phyloP scores from a whole-genome alignment of 2,888 invertebrate species.

The Apamea epomidion region DNA sequence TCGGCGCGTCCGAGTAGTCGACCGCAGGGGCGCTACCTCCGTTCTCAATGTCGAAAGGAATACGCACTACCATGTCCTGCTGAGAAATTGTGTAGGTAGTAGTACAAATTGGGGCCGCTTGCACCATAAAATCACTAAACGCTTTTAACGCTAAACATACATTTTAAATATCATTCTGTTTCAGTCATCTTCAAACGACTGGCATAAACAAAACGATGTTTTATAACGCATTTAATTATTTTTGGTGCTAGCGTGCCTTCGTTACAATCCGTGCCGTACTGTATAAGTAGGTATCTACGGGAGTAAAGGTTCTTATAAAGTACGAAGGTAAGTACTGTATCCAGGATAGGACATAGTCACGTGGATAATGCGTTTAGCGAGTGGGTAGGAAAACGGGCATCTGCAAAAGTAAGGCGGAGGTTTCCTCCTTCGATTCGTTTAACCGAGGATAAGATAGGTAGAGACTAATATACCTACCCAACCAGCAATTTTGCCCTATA shows the following conservation, averaged over 20 bases:
- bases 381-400: not conserved
- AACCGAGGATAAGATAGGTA: not conserved
- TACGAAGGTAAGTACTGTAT: not conserved
- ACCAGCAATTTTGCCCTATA: too few species aligned
- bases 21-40: constrained; percentile 68
- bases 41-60: constrained; percentile 87
- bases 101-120: not conserved
- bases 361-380: not conserved
- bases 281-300: too few species aligned
- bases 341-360: not conserved
- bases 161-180: not conserved
- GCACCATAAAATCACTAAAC: not conserved
- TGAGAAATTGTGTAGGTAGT: not conserved
- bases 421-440: not conserved
- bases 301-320: not conserved
- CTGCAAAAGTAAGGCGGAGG: not conserved
- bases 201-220: not conserved
- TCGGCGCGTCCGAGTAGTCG: constrained; percentile 78
- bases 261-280: not conserved
- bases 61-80: constrained; percentile 85
- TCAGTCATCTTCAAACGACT: not conserved
- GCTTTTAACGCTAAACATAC: not conserved
- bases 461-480: too few species aligned
- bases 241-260: not conserved
- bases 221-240: not conserved